These are phyloP conservation scores for Anthoscopus minutus DNA, from an alignment of 2,113 vertebrate species.

Conservation along the genomic window DNA sequence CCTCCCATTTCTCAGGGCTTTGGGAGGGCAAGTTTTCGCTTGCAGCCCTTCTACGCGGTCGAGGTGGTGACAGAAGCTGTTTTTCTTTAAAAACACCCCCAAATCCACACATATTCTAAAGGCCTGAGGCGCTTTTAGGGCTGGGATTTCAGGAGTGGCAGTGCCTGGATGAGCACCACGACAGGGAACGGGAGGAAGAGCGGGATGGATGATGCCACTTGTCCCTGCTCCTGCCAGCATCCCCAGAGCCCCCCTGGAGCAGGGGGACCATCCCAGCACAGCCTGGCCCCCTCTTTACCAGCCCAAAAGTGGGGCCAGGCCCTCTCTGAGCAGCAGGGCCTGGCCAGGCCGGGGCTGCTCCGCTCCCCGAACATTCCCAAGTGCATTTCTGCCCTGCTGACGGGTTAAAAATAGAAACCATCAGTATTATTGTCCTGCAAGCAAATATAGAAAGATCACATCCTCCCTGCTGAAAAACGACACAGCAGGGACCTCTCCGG, in stretches of 20 bases:
- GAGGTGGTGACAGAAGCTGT: not conserved
- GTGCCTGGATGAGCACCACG: not conserved
- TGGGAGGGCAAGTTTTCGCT: not conserved
- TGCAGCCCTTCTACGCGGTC: fast-evolving
- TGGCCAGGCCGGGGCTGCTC: not conserved
- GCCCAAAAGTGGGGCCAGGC: not conserved
- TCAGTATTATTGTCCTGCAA: not conserved
- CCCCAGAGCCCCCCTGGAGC: fast-evolving
- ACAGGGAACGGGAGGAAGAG: not conserved
- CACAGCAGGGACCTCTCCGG: not conserved
- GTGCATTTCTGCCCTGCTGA: not conserved
- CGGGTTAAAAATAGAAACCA: constrained; percentile 3
- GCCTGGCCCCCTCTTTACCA: not conserved
- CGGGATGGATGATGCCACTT: fast-evolving
- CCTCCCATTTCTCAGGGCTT: not conserved
- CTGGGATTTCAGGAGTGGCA: not conserved
- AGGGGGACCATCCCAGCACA: not conserved
- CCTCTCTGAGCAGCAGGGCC: not conserved
- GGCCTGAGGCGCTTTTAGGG: not conserved
- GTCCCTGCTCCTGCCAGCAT: not conserved
- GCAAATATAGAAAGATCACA: not conserved
- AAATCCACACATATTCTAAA: fast-evolving
- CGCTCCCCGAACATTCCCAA: not conserved
- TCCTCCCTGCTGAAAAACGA: not conserved
- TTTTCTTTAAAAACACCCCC: not conserved